These are phyloP conservation scores for Lucilia cuprina DNA, from an alignment of 1,140 invertebrate genomes.

Conservation along the genomic window DNA sequence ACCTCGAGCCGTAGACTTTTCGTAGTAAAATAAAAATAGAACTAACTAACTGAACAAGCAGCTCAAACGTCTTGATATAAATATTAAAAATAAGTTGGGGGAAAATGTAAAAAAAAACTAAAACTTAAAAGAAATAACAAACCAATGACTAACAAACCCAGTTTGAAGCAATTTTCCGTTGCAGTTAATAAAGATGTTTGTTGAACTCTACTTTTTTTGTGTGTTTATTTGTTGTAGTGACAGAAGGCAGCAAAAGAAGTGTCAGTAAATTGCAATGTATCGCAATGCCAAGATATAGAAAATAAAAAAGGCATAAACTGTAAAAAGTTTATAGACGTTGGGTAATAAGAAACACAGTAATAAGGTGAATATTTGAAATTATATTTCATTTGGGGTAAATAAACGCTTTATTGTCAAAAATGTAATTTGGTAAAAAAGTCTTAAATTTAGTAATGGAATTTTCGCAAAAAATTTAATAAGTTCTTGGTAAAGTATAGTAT, in stretches of 20 bases:
- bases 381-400: not conserved
- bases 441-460: too few relatives aligned
- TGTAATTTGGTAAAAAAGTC: too few relatives aligned
- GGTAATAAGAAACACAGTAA: not conserved
- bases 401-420: too few relatives aligned
- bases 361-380: not conserved
- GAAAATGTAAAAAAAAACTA: not conserved
- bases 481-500: too few relatives aligned
- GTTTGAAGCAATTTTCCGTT: not conserved
- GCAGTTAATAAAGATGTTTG: conserved; percentile 27
- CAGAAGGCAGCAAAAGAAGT: not conserved
- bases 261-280: not conserved
- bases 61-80: not conserved
- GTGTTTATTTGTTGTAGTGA: not conserved
- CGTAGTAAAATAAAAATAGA: not conserved
- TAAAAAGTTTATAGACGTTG: not conserved
- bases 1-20: not conserved
- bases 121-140: not conserved
- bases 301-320: not conserved
- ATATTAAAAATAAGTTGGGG: not conserved
- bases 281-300: not conserved
- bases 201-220: not conserved
- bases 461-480: too few relatives aligned
- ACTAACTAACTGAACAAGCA: not conserved
- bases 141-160: not conserved